Percentiles rank a stretch among this genome's conserved stretches.
phyloP scores from a whole-genome alignment of 2,888 invertebrate genomes.

The Theodoxus fluviatilis region DNA sequence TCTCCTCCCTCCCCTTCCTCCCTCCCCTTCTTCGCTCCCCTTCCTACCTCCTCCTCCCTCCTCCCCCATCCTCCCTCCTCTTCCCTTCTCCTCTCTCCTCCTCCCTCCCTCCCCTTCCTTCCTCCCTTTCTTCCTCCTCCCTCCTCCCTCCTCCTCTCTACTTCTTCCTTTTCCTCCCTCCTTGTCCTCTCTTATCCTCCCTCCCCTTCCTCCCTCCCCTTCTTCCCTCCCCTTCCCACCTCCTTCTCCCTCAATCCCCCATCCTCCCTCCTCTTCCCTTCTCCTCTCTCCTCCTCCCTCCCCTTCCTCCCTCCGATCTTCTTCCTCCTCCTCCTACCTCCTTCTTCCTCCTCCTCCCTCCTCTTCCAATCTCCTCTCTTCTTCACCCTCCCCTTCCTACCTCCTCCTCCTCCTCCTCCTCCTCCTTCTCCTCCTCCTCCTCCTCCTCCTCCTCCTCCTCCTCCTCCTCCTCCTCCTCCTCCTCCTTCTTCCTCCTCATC shows the following conservation, averaged over 20 bases:
- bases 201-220: neutral
- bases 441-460: neutral
- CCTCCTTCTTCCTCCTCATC: neutral
- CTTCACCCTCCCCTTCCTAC: neutral
- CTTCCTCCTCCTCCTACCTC: neutral
- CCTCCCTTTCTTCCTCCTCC: neutral
- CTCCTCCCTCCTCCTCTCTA: neutral
- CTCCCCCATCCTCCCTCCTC: neutral
- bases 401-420: neutral
- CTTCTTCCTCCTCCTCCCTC: slow-evolving; percentile 12
- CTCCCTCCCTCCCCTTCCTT: neutral
- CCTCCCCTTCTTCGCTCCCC: neutral
- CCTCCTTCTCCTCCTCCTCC: neutral
- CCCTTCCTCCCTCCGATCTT: neutral
- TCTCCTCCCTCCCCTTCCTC: neutral
- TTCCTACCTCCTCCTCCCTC: neutral
- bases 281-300: neutral
- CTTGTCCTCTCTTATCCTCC: neutral
- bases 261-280: neutral
- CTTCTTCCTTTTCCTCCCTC: neutral
- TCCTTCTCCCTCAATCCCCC: neutral
- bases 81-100: neutral
- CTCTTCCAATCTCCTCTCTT: neutral
- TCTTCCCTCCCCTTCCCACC: neutral
- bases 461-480: neutral